phyloP scores from a whole-genome alignment of 2,888 invertebrate genomes.

The Acanthopleura granulata region DNA sequence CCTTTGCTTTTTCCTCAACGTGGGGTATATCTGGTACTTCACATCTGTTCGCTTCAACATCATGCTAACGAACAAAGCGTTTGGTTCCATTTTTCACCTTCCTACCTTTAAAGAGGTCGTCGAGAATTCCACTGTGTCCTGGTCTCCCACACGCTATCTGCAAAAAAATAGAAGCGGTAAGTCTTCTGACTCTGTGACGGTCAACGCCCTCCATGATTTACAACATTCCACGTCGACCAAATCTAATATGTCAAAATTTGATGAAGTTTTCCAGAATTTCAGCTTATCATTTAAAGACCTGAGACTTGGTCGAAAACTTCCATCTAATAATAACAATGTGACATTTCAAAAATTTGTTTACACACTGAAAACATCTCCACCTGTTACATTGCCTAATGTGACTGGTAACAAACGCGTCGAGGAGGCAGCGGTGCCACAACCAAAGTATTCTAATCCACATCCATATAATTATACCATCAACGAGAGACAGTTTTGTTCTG shows the following conservation, averaged over 20 bases:
- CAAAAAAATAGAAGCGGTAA: too few species aligned
- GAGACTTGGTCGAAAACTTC: not conserved
- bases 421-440: not conserved
- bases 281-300: not conserved
- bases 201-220: too few species aligned
- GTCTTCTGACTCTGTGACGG: too few species aligned
- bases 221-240: too few species aligned
- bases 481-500: conserved; percentile 6
- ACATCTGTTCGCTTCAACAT: too few species aligned
- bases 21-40: too few species aligned
- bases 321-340: not conserved
- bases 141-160: too few species aligned
- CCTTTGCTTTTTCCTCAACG: too few species aligned
- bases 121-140: too few species aligned
- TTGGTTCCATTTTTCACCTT: too few species aligned
- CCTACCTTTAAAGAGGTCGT: too few species aligned
- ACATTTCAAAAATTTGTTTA: not conserved
- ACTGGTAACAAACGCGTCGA: not conserved
- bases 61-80: too few species aligned
- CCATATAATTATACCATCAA: not conserved
- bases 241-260: not conserved
- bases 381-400: not conserved
- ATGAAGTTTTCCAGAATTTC: not conserved
- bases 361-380: not conserved
- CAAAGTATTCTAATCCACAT: not conserved